Base-by-base conservation (phyloP, 2,888 invertebrate genomes). In the Arctia plantaginis region DNA sequence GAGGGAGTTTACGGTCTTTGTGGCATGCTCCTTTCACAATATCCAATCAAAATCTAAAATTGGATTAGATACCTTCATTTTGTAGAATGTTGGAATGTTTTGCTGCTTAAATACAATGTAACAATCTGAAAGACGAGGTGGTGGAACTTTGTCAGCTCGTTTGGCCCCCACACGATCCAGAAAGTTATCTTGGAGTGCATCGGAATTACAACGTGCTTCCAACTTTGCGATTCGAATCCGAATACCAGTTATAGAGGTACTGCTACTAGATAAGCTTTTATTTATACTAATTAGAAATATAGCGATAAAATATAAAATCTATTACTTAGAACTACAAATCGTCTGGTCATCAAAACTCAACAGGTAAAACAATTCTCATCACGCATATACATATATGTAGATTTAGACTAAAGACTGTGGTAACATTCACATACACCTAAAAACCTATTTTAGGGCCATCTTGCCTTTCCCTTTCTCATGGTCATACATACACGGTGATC, bases 111-210 rank as follows among this genome's bases (percentile, higher is more conserved):
- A 84, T 85, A 89, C 86, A 87, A 87, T 89, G 90, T 89, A 79
- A 87, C 86, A 88, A 87, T 85, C 80, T 86, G 83, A 84, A 82
- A 83, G 82, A 84, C 77, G 80, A 84, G 84, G 85, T 81, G 84
- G 85, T 81, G 80, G 82, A 93, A 94, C 91, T 93, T 93, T 90
- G 93, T 92, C 92, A 93, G 92, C 90, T 93, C 93, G 92, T 93
- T 93, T 91, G 89, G 91, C 89, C 87, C 89, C 86, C 88, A 84
- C 90, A 88, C 92, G 90, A 93, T 91, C 92, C 86, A 82, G 88
- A 90, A 92, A 94, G 93, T 93, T 94, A 93, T 93, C 93, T 91
- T 86, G 86, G 87, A 94, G 93, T 93, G 93, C 94, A 94, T 93
- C 90, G 92, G 90, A 91, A 93, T 93, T 94, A 93, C 93, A 92